Conservation (phyloP, 2,797 vertebrate species). For the Gymnocypris eckloni region DNA sequence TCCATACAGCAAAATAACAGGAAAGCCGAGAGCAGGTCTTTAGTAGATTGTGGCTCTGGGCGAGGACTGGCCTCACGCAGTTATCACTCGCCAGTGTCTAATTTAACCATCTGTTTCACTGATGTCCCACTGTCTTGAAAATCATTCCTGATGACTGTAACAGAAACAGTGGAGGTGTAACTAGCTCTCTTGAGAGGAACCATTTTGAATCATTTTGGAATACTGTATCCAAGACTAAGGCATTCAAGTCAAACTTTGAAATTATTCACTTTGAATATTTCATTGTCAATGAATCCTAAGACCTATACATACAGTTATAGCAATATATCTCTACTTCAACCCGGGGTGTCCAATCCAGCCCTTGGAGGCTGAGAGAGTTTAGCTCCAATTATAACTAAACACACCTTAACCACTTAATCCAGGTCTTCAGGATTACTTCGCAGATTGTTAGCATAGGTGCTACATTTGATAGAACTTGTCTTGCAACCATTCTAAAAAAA, state of each 20-base stretch:
- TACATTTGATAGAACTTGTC: not conserved
- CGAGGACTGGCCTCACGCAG: slow-evolving; percentile 50
- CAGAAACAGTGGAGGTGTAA: slow-evolving; percentile 47
- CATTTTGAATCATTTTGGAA: slow-evolving; percentile 35
- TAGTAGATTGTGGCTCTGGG: slow-evolving; percentile 58
- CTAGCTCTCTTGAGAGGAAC: slow-evolving; percentile 33
- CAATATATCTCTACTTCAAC: not conserved
- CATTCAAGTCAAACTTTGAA: not conserved
- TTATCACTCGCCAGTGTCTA: slow-evolving; percentile 39
- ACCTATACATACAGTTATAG: not conserved
- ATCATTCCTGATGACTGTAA: slow-evolving; percentile 44
- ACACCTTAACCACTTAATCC: not conserved
- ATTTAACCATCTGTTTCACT: slow-evolving; percentile 40
- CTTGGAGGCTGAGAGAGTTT: not conserved
- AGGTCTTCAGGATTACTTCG: slow-evolving; percentile 4
- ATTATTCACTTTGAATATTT: not conserved
- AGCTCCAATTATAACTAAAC: slow-evolving; percentile 19
- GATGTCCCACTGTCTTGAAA: slow-evolving; percentile 31
- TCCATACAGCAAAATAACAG: slow-evolving; percentile 62
- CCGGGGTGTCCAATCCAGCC: not conserved
- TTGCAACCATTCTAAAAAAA: not conserved
- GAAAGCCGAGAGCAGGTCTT: slow-evolving; percentile 64
- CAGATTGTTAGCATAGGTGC: not conserved
- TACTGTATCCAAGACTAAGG: slow-evolving; percentile 8
- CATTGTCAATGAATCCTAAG: slow-evolving; percentile 1